Evolutionary conservation across 2,888 invertebrate species (phyloP).

Genomic region (Prostheceraeus crozeri): DNA sequence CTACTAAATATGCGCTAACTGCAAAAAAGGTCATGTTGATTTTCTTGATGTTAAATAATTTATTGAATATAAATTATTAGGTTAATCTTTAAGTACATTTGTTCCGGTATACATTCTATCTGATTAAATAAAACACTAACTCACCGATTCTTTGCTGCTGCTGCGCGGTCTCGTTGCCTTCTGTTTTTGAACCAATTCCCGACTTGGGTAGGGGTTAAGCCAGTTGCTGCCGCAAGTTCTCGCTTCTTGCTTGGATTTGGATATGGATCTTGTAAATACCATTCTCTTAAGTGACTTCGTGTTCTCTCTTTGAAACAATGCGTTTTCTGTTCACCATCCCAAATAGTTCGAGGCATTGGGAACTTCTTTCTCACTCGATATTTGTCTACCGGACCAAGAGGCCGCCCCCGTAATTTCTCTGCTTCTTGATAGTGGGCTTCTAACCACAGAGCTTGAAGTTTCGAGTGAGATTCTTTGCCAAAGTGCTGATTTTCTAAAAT

Average conservation of each 20-base stretch:
- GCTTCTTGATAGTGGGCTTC: slow-evolving; percentile 88
- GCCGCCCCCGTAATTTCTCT: slow-evolving; percentile 76
- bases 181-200: slow-evolving; percentile 88
- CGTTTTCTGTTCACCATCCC: slow-evolving; percentile 94
- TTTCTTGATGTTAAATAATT: too few species aligned
- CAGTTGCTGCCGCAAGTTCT: slow-evolving; percentile 79
- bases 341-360: slow-evolving; percentile 79
- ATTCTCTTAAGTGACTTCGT: slow-evolving; percentile 82
- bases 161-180: slow-evolving; percentile 76
- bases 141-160: slow-evolving; percentile 90
- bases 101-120: too few species aligned
- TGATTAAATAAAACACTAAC: slow-evolving; percentile 17
- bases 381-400: slow-evolving; percentile 83
- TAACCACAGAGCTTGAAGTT: slow-evolving; percentile 80
- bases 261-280: slow-evolving; percentile 96
- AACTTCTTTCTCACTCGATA: slow-evolving; percentile 86
- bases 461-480: slow-evolving; percentile 77
- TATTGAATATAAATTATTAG: too few species aligned
- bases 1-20: too few species aligned
- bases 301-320: slow-evolving; percentile 90
- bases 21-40: too few species aligned
- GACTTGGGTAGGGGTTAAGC: slow-evolving; percentile 82
- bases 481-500: slow-evolving; percentile 82
- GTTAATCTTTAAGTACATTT: too few species aligned
- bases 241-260: slow-evolving; percentile 86